phyloP scores from a whole-genome alignment of 2,797 vertebrate species.

The Pangasius krempfi region DNA sequence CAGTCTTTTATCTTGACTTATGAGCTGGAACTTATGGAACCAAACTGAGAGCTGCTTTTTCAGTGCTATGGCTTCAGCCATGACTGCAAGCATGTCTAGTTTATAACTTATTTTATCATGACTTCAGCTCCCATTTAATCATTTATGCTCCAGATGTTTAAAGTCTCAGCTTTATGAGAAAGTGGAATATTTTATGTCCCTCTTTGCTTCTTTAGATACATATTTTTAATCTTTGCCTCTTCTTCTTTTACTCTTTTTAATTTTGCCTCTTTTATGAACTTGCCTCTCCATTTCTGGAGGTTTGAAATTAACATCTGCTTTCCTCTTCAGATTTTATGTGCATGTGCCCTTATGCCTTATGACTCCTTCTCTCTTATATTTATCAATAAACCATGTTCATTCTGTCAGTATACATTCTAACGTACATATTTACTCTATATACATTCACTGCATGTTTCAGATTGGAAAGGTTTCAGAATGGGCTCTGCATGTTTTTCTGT shows the following conservation, averaged over 20 bases:
- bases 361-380: background rate
- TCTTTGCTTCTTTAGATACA: slow-evolving; percentile 3
- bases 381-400: background rate
- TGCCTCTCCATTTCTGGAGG: background rate
- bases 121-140: background rate
- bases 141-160: slow-evolving; percentile 15
- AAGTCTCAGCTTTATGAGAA: slow-evolving; percentile 9
- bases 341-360: background rate
- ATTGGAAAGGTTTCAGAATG: background rate
- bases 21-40: background rate
- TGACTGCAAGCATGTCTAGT: background rate
- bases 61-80: background rate
- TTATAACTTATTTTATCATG: background rate
- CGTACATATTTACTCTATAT: too few relatives aligned
- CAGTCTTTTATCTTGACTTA: slow-evolving; percentile 8
- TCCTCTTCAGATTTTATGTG: slow-evolving; percentile 4
- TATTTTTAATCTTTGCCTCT: slow-evolving; percentile 11
- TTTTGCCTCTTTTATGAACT: background rate
- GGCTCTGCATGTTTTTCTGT: background rate
- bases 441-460: background rate
- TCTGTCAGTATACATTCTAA: background rate
- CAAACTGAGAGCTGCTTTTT: background rate
- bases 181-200: background rate
- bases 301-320: background rate
- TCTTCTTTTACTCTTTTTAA: slow-evolving; percentile 9